A percentile compares a stretch with the other conserved stretches of the same genome.
Evolutionary conservation across 1,140 invertebrate genomes (phyloP).

Genomic region (Papilio aristodemus): DNA sequence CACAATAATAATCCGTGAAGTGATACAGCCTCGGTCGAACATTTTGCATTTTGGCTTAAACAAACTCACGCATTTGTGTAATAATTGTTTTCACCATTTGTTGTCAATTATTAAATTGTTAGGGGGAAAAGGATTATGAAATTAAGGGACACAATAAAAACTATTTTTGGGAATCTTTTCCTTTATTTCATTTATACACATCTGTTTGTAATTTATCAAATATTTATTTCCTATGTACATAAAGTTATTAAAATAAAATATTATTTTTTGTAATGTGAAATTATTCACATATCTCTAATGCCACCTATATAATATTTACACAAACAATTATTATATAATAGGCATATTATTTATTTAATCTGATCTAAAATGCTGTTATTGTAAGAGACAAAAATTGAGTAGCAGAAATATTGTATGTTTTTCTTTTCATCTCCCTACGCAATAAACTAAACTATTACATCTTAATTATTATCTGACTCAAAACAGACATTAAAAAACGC

Average conservation of each 20-base stretch:
- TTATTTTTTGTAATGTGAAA: constrained; percentile 56
- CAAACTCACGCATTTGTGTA: no score
- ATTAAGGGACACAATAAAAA: neutral
- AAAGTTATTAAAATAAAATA: constrained; percentile 74
- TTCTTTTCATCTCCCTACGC: neutral
- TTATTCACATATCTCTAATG: constrained; percentile 43
- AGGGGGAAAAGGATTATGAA: no score
- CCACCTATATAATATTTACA: constrained; percentile 48
- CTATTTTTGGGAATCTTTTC: constrained; percentile 47
- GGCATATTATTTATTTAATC: constrained; percentile 22
- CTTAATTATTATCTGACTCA: neutral
- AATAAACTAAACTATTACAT: constrained; percentile 1
- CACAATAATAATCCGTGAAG: no score
- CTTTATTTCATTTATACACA: constrained; percentile 74
- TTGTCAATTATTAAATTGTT: no score
- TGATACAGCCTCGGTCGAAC: no score
- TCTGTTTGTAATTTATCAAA: constrained; percentile 68
- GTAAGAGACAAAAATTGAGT: neutral
- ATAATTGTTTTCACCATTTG: no score
- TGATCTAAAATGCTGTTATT: neutral
- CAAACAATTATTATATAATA: constrained; percentile 39
- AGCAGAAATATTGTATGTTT: neutral
- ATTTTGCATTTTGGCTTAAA: no score
- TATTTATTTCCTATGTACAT: constrained; percentile 67
- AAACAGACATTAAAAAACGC: neutral